Evolutionary conservation across 2,888 invertebrate genomes (phyloP).

Genomic region (Phanerotoma sp.): DNA sequence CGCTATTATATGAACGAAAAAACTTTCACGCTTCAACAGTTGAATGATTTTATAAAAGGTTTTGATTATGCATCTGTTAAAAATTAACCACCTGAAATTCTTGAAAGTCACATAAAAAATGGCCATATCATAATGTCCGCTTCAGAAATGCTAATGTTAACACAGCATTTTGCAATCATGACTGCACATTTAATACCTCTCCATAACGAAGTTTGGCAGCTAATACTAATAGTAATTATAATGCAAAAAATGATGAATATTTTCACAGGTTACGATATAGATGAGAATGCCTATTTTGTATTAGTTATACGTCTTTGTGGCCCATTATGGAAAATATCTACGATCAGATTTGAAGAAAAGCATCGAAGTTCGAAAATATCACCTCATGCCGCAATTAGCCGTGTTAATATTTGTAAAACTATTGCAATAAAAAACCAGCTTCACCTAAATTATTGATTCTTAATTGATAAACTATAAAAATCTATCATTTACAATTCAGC

Average conservation of each 20-base stretch:
- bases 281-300: conserved; percentile 6
- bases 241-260: conserved; percentile 21
- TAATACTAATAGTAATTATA: conserved; percentile 25
- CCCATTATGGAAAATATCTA: conserved; percentile 30
- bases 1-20: not conserved
- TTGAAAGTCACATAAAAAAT: conserved; percentile 17
- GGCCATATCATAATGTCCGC: conserved; percentile 28
- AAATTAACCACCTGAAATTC: conserved; percentile 27
- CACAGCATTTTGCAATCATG: conserved; percentile 26
- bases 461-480: not conserved
- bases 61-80: not conserved
- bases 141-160: conserved; percentile 30
- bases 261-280: conserved; percentile 12
- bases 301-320: conserved; percentile 30
- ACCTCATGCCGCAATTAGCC: conserved; percentile 25
- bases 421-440: conserved; percentile 33
- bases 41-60: not conserved
- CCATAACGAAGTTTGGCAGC: conserved; percentile 26
- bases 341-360: conserved; percentile 31
- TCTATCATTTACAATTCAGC: too few relatives aligned
- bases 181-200: conserved; percentile 25
- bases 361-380: conserved; percentile 31
- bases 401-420: conserved; percentile 32
- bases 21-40: not conserved
- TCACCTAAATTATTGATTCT: conserved; percentile 25